Percentiles rank a stretch among this genome's conserved stretches.
These are phyloP conservation scores for Metopolophium dirhodum DNA, from an alignment of 1,140 invertebrate genomes.

Conservation along the genomic window DNA sequence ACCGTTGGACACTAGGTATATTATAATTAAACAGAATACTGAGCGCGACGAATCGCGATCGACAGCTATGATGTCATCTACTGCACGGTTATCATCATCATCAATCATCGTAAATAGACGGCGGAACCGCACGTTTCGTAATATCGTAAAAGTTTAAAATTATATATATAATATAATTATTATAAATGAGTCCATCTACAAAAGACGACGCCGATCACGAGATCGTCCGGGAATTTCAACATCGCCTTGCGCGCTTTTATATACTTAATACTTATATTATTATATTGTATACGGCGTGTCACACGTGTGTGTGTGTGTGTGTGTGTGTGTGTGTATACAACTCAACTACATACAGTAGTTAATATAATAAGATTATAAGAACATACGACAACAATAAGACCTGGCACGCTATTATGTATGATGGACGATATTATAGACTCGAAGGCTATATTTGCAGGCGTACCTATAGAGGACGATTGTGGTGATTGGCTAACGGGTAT, in stretches of 20 bases:
- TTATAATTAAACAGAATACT: slow-evolving; percentile 25
- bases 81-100: slow-evolving; percentile 32
- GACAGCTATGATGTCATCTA: slow-evolving; percentile 31
- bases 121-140: slow-evolving; percentile 2
- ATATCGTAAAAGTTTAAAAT: slow-evolving; percentile 13
- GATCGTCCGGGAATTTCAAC: slow-evolving; percentile 1
- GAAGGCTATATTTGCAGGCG: neutral
- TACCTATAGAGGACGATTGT: neutral
- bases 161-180: neutral
- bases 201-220: neutral
- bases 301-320: neutral
- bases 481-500: neutral
- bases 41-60: slow-evolving; percentile 36
- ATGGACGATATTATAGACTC: neutral
- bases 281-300: neutral
- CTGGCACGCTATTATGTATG: neutral
- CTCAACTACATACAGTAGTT: neutral
- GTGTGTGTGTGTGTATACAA: neutral
- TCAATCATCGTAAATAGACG: neutral
- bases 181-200: neutral
- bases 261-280: neutral
- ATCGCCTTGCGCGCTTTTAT: neutral
- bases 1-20: slow-evolving; percentile 32
- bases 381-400: neutral
- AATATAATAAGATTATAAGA: slow-evolving; percentile 19